Evolutionary conservation across 1,140 invertebrate genomes (phyloP), one percentile per base, ranked within the genome.

Genomic region (Nephila pilipes): DNA sequence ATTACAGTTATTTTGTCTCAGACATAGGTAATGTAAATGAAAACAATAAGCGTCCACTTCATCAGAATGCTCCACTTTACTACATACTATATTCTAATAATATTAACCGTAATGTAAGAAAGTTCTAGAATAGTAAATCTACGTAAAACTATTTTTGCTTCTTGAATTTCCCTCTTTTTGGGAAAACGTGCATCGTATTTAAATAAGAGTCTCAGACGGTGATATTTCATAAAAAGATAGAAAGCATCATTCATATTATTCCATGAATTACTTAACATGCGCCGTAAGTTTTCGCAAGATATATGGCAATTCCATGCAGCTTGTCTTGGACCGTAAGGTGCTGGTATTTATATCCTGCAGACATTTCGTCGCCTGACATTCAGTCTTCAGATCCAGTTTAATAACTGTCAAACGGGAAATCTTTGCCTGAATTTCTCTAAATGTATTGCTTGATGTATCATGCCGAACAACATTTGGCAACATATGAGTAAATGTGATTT

Each of bases 341-440:
- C n/a, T 14, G 32, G 12, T 16, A 75, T 75, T 75, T 75, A 29
- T 75, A 29, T 75, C 69, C 22, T 12, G 22, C 46, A 46, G 46
- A 46, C 46, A 22, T 60, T 60, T 60, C 29, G 69, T 36, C 29
- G 29, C 10, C 69, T 32, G 69, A 75, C 69, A 75, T 29, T 75
- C 29, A 20, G 69, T 32, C 29, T 32, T 36, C 69, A 32, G 69
- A 36, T 75, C 69, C 29, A 75, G 32, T 75, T 75, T 75, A 75
- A 75, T 75, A 75, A 32, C 32, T 75, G 69, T 75, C 69, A 75
- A 75, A 29, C 29, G 69, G 65, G 18, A 32, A 75, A 32, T 25
- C 25, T 32, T 75, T 75, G 69, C 69, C 36, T 75, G 29, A 29
- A 75, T 75, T 75, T 36, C 14, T 18, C 25, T 20, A 4, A 75